phyloP scores from a whole-genome alignment of 2,888 invertebrate genomes.

The Hololepta plana region DNA sequence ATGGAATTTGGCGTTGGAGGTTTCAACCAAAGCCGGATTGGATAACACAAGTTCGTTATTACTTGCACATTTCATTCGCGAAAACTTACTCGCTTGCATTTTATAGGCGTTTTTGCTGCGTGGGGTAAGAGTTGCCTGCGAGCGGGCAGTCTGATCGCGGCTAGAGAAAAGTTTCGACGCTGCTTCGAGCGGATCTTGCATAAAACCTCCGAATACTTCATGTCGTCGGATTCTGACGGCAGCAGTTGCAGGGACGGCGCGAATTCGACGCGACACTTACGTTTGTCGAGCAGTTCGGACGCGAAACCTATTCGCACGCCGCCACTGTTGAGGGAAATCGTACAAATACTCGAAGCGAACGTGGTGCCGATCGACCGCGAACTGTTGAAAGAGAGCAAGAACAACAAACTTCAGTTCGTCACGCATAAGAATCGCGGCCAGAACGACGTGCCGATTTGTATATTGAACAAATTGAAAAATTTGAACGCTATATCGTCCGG shows the following conservation, averaged over 20 bases:
- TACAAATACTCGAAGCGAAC: constrained; percentile 47
- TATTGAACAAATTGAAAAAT: constrained; percentile 27
- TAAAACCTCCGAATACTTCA: constrained; percentile 16
- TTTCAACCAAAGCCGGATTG: constrained; percentile 74
- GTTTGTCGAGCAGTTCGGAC: constrained; percentile 24
- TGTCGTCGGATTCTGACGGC: constrained; percentile 12
- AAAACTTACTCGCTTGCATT: no score
- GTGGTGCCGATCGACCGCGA: constrained; percentile 34
- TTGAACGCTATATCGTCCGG: constrained; percentile 26
- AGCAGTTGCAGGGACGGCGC: constrained; percentile 11
- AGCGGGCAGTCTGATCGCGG: constrained; percentile 60
- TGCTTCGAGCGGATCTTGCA: constrained; percentile 31
- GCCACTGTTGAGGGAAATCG: constrained; percentile 48
- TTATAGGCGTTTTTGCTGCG: constrained; percentile 57
- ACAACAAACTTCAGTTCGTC: constrained; percentile 11
- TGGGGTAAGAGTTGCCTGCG: constrained; percentile 75
- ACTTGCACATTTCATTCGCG: neutral
- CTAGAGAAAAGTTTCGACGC: constrained; percentile 53
- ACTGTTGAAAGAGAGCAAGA: constrained; percentile 29
- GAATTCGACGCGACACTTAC: constrained; percentile 16
- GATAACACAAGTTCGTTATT: constrained; percentile 42
- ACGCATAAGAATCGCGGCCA: no score
- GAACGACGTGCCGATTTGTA: constrained; percentile 31
- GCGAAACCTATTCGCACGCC: constrained; percentile 41
- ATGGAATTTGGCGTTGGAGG: constrained; percentile 65